These are phyloP conservation scores for Dorcus hopei DNA, from an alignment of 2,888 invertebrate genomes.

Conservation along the genomic window DNA sequence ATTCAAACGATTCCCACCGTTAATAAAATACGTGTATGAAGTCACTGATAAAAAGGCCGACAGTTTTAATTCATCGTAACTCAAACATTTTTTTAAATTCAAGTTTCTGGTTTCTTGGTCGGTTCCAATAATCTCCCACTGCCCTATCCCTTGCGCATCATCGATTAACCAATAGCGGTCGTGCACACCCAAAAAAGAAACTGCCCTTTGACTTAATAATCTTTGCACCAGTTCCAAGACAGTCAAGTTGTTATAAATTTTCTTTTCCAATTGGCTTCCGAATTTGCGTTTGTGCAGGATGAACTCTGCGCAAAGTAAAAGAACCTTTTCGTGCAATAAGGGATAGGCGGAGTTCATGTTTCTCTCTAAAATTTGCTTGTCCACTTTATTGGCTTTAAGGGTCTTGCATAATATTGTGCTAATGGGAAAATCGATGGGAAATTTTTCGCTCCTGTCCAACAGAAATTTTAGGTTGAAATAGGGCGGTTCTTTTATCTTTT, in stretches of 20 bases:
- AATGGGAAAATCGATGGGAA: conserved; percentile 47
- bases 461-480: conserved; percentile 30
- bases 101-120: conserved; percentile 49
- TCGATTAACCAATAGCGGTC: conserved; percentile 36
- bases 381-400: conserved; percentile 23
- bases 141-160: conserved; percentile 49
- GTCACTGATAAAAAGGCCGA: conserved; percentile 56
- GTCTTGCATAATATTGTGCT: conserved; percentile 39
- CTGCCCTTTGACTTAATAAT: conserved; percentile 53
- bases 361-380: conserved; percentile 32
- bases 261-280: conserved; percentile 34
- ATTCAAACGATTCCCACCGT: conserved; percentile 57
- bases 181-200: conserved; percentile 45
- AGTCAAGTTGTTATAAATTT: conserved; percentile 48
- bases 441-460: conserved; percentile 43
- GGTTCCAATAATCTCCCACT: conserved; percentile 56
- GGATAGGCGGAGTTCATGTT: conserved; percentile 64
- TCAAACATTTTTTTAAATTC: conserved; percentile 51
- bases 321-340: conserved; percentile 63
- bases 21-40: conserved; percentile 57
- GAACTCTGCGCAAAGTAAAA: conserved; percentile 62
- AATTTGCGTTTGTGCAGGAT: conserved; percentile 58
- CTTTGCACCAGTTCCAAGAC: conserved; percentile 53
- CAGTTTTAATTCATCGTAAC: conserved; percentile 60
- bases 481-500: neutral